Evolutionary conservation across 2,113 vertebrate genomes (phyloP).

Genomic region (Scatophagus argus): DNA sequence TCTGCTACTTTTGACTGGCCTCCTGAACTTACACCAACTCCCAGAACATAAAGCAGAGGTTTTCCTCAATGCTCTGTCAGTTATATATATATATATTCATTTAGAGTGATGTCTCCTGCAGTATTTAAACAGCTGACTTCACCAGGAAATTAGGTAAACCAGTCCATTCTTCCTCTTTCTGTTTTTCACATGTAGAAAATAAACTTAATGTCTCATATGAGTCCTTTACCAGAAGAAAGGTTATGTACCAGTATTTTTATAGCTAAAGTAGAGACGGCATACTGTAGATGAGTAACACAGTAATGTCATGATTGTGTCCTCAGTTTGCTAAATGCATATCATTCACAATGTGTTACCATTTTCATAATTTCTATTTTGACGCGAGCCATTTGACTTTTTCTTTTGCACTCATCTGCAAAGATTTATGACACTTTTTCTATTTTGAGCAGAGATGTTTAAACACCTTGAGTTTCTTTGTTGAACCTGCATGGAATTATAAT

Average conservation of each 20-base stretch:
- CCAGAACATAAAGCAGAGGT: neutral
- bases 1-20: neutral
- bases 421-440: neutral
- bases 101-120: neutral
- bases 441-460: neutral
- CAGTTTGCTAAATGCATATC: neutral
- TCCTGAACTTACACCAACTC: neutral
- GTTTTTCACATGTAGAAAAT: conserved; percentile 20
- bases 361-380: neutral
- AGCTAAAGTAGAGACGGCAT: neutral
- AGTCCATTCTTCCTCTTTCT: conserved; percentile 3
- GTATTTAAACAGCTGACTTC: neutral
- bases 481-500: neutral
- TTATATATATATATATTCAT: too few relatives aligned
- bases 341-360: neutral
- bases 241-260: neutral
- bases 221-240: neutral
- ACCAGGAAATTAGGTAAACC: neutral
- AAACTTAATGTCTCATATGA: conserved; percentile 6
- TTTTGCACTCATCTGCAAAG: neutral
- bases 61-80: neutral
- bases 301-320: neutral
- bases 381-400: neutral
- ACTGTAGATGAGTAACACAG: neutral
- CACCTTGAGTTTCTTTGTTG: neutral